A percentile compares a stretch with the other conserved stretches of the same genome.
Conservation (phyloP, 2,797 vertebrate species). For the Prunella strophiata region DNA sequence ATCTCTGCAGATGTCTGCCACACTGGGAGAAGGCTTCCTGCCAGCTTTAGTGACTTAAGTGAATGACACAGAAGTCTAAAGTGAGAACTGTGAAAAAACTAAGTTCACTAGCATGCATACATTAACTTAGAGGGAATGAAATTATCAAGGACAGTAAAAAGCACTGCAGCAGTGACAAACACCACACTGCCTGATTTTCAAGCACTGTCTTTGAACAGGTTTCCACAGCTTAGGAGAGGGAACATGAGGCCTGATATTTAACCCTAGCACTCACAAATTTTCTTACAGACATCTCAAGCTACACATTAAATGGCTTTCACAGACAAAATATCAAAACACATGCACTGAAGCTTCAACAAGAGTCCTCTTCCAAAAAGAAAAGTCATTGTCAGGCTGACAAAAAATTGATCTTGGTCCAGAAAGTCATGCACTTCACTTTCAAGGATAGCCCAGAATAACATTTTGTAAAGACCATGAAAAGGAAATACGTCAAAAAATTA, state of each 20-base stretch:
- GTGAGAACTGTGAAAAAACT: background rate
- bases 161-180: background rate
- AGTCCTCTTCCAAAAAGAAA: background rate
- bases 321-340: background rate
- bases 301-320: background rate
- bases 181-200: background rate
- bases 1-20: background rate
- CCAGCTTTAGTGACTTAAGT: background rate
- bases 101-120: background rate
- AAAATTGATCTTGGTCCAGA: background rate
- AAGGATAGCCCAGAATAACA: background rate
- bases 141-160: background rate
- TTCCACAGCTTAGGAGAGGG: background rate
- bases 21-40: background rate
- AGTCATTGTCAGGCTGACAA: background rate
- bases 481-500: background rate
- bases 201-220: background rate
- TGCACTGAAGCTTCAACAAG: background rate
- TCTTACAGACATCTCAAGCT: background rate
- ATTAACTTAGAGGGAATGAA: background rate
- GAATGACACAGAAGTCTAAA: background rate
- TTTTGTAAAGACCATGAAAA: constrained; percentile 1
- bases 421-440: background rate
- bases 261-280: background rate
- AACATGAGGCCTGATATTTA: background rate